A percentile compares a stretch with the other conserved stretches of the same genome.
phyloP scores from a whole-genome alignment of 1,140 invertebrate genomes.

The Drosophila subobscura region DNA sequence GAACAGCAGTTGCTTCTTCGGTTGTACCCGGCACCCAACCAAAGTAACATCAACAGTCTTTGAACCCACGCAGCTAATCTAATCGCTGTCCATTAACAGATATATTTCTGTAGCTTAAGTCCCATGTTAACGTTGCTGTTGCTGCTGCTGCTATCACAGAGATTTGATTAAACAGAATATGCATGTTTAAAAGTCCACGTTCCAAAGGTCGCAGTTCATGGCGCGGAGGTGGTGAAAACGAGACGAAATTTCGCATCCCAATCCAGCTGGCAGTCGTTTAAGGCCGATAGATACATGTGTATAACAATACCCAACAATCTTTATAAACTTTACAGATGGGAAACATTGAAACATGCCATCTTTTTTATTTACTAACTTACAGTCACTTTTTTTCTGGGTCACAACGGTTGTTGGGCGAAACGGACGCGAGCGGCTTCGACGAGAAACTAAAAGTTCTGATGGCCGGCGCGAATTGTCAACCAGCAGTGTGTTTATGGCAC shows the following conservation, averaged over 20 bases:
- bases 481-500: slow-evolving; percentile 27
- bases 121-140: slow-evolving; percentile 19
- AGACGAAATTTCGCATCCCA: neutral
- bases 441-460: slow-evolving; percentile 30
- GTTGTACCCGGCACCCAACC: neutral
- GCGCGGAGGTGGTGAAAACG: neutral
- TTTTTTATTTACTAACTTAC: slow-evolving; percentile 21
- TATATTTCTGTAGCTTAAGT: slow-evolving; percentile 1
- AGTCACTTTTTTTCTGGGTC: slow-evolving; percentile 19
- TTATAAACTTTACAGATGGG: neutral
- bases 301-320: neutral
- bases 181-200: slow-evolving; percentile 40
- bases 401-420: slow-evolving; percentile 15
- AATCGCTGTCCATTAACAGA: slow-evolving; percentile 18
- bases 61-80: slow-evolving; percentile 33
- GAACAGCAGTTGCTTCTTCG: neutral
- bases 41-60: slow-evolving; percentile 17
- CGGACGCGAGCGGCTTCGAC: slow-evolving; percentile 47
- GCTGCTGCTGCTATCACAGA: slow-evolving; percentile 21
- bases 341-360: slow-evolving; percentile 5
- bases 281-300: too few relatives aligned
- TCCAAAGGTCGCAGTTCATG: slow-evolving; percentile 68
- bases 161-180: slow-evolving; percentile 37
- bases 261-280: neutral
- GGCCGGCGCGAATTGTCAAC: slow-evolving; percentile 15